These are phyloP conservation scores for Aplysina aerophoba DNA, from an alignment of 37 sponge, comb jelly and placozoan species.

Conservation along the genomic window DNA sequence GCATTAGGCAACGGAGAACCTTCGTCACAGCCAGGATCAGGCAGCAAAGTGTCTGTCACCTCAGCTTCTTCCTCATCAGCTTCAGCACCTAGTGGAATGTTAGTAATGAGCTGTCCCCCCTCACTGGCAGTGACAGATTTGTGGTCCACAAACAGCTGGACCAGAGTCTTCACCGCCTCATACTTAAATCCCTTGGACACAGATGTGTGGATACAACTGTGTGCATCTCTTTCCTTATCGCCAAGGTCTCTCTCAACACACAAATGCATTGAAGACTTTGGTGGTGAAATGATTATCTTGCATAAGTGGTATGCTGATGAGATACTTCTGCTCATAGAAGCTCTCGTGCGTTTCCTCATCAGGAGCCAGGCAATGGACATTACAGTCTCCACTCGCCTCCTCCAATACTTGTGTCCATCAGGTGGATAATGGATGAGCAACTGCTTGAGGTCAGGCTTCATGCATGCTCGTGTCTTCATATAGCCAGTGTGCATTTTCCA, in stretches of 20 bases:
- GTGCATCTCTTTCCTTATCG: background rate
- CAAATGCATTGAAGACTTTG: background rate
- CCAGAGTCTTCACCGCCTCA: too few relatives aligned
- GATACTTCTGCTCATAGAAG: too few relatives aligned
- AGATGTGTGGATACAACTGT: too few relatives aligned
- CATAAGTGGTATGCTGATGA: too few relatives aligned
- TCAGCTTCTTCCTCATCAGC: background rate
- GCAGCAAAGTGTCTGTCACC: background rate
- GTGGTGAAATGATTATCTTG: too few relatives aligned
- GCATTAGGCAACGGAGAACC: background rate
- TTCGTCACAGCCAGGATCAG: background rate
- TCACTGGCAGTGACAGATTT: conserved; percentile 2
- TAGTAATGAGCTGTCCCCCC: background rate
- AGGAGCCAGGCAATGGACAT: too few relatives aligned
- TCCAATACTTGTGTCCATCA: conserved; percentile 20
- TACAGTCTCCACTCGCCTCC: conserved; percentile 13
- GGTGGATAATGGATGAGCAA: background rate
- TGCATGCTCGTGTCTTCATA: too few relatives aligned
- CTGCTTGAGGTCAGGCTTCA: background rate
- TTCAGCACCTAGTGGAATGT: background rate
- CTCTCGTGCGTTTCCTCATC: too few relatives aligned
- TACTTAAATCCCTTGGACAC: too few relatives aligned
- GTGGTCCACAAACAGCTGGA: too few relatives aligned
- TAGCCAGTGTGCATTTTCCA: too few relatives aligned
- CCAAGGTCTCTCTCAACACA: background rate